Base-by-base conservation (phyloP, 2,113 vertebrate genomes). In the Platycercus adscitus region DNA sequence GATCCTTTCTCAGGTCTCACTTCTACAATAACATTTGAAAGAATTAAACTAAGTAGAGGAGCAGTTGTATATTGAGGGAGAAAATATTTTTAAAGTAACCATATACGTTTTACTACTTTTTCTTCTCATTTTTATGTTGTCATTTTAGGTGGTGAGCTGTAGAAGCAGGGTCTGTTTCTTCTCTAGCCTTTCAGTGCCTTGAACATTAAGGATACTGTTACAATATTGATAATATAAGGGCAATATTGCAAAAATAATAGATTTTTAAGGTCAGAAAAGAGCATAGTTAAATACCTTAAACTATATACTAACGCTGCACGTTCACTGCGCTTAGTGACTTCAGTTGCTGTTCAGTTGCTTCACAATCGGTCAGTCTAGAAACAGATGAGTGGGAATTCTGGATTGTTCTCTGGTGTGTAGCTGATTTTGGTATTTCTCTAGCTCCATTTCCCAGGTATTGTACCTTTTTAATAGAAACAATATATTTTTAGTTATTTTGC, bases 21-120 rank as follows among this genome's bases (percentile, higher is more conserved):
- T 90, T 81, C 64, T 95, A 86, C 85, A 93, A 75, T 87, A 96
- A 96, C 55, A 70, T 91, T 73, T 94, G 82, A 91, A 95, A 90
- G 79, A 96, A 96, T 95, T 93, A 88, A 94, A 89, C 76, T 77
- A 89, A 91, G 93, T 89, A 89, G 89, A 91, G 81, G 37, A 94
- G 12, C 75, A 93, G 91, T 96, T 95, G 91, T 95, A 86, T 85
- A 93, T 95, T 93, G 95, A 94, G 75, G 87, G 87, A 96, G 84
- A 91, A 96, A 95, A 91, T 96, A 94, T 96, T 95, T 96, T 96
- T 89, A 86, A 92, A 92, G 94, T 97, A 97, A 95, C 86, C 52
- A 19, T 96, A 97, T 95, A 92, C 84, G 66, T 95, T 96, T 97
- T 96, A 96, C 86, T 96, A 80, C 84, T 82, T 95, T 92, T 81